Evolutionary conservation across 23 tunicate species (phyloP).

Genomic region (Trididemnum nubilum): DNA sequence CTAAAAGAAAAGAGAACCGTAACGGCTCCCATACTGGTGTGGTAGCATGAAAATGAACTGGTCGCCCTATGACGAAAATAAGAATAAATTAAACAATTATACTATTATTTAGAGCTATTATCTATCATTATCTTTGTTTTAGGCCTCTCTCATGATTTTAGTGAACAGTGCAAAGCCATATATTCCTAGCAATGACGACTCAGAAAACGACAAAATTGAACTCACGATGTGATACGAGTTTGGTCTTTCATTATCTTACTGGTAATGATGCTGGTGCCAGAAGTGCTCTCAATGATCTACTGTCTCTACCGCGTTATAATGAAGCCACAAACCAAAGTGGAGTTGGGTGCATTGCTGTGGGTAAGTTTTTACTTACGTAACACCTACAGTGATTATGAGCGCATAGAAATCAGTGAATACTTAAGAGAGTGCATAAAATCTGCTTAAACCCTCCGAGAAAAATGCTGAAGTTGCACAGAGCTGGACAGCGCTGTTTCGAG

Average conservation of each 20-base stretch:
- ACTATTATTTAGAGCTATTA: not conserved
- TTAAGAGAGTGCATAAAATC: too few relatives aligned
- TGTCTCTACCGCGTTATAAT: slow-evolving; percentile 67
- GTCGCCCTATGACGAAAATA: too few relatives aligned
- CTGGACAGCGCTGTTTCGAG: too few relatives aligned
- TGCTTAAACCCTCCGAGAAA: too few relatives aligned
- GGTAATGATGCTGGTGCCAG: slow-evolving; percentile 68
- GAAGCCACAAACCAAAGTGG: slow-evolving; percentile 40
- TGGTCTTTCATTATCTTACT: slow-evolving; percentile 59
- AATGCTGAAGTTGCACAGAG: too few relatives aligned
- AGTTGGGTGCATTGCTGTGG: slow-evolving; percentile 41
- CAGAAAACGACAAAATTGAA: not conserved
- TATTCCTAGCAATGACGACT: not conserved
- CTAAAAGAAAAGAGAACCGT: too few relatives aligned
- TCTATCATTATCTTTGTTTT: not conserved
- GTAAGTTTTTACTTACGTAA: too few relatives aligned
- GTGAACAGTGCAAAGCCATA: slow-evolving; percentile 70
- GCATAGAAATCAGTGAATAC: too few relatives aligned
- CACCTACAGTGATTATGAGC: too few relatives aligned
- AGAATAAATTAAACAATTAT: too few relatives aligned
- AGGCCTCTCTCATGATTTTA: slow-evolving; percentile 57
- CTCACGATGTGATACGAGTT: slow-evolving; percentile 43
- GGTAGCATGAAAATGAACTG: too few relatives aligned
- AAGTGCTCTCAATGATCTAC: slow-evolving; percentile 73
- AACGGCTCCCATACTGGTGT: too few relatives aligned